phyloP scores from a whole-genome alignment of 2,113 vertebrate genomes.

The Melanotaenia duboulayi region DNA sequence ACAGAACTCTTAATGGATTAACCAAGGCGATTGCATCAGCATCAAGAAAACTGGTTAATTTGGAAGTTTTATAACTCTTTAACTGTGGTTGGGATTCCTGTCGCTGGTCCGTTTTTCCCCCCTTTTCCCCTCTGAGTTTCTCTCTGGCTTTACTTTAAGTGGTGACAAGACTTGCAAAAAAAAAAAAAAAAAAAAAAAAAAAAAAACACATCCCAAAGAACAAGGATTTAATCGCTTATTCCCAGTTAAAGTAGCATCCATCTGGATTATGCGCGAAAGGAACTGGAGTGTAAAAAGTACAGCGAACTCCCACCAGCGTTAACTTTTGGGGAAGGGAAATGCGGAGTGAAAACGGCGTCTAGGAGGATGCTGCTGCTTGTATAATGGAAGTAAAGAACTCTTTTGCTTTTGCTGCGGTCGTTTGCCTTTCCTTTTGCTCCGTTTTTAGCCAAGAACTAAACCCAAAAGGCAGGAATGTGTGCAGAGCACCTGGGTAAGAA shows the following conservation, averaged over 20 bases:
- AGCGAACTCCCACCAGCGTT: neutral
- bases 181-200: neutral
- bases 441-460: conserved; percentile 80
- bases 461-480: conserved; percentile 85
- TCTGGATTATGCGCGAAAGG: conserved; percentile 50
- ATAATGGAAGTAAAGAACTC: conserved; percentile 84
- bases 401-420: conserved; percentile 70
- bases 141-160: conserved; percentile 53
- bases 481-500: conserved; percentile 82
- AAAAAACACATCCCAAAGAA: neutral
- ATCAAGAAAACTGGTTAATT: conserved; percentile 34
- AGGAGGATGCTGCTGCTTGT: conserved; percentile 83
- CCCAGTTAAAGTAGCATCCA: too few relatives aligned
- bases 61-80: conserved; percentile 56
- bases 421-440: conserved; percentile 74
- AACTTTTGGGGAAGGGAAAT: conserved; percentile 57
- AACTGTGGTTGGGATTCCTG: conserved; percentile 31
- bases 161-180: neutral
- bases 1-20: conserved; percentile 43
- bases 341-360: conserved; percentile 70
- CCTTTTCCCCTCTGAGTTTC: conserved; percentile 29
- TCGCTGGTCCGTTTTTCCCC: conserved; percentile 34
- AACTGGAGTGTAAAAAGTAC: conserved; percentile 3
- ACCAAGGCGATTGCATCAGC: conserved; percentile 12
- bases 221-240: conserved; percentile 28